These are phyloP conservation scores for Hipposideros larvatus DNA, from an alignment of 2,797 vertebrate genomes.

Conservation along the genomic window DNA sequence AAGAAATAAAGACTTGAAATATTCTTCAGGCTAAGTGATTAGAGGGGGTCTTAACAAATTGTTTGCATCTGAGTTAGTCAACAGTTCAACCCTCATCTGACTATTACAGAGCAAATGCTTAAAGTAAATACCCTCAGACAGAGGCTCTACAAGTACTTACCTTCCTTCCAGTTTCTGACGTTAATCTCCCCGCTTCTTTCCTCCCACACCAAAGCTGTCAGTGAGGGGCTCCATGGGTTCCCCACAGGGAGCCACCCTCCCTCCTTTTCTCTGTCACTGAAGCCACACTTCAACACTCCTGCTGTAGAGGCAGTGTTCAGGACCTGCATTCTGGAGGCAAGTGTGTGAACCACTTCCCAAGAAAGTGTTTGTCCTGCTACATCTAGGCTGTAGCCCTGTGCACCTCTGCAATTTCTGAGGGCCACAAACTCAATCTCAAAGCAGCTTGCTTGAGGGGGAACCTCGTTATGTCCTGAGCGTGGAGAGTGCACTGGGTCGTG, in stretches of 20 bases:
- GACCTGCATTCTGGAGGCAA: not conserved
- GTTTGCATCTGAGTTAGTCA: not conserved
- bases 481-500: not conserved
- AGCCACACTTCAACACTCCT: not conserved
- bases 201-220: conserved; percentile 46
- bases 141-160: not conserved
- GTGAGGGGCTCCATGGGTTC: conserved; percentile 38
- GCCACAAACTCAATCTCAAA: not conserved
- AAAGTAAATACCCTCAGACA: not conserved
- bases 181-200: not conserved
- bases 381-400: not conserved
- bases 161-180: conserved; percentile 42
- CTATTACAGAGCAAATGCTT: not conserved
- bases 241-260: not conserved
- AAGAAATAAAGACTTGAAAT: not conserved
- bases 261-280: conserved; percentile 60
- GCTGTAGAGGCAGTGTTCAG: not conserved
- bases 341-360: not conserved
- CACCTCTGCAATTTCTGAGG: not conserved
- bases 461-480: not conserved
- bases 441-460: not conserved
- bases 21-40: conserved; percentile 17
- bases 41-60: not conserved
- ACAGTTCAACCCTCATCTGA: not conserved
- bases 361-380: not conserved